phyloP scores from a whole-genome alignment of 1,140 invertebrate genomes.

The Pogonomyrmex californicus region DNA sequence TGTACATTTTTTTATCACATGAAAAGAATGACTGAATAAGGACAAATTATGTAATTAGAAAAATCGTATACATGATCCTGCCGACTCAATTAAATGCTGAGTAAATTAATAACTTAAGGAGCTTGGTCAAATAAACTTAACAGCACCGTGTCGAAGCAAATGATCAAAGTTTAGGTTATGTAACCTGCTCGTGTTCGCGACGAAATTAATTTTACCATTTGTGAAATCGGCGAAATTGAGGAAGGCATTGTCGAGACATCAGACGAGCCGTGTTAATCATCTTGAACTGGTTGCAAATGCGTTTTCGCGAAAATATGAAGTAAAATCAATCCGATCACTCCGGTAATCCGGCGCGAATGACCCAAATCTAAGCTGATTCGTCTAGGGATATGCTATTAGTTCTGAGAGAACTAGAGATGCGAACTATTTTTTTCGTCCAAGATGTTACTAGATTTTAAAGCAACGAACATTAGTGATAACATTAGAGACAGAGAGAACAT shows the following conservation, averaged over 20 bases:
- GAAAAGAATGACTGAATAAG: no score
- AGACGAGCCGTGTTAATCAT: constrained; percentile 82
- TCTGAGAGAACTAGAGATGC: no score
- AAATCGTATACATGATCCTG: no score
- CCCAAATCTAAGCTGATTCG: not conserved
- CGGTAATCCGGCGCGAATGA: not conserved
- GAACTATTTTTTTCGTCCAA: no score
- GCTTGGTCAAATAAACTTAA: not conserved
- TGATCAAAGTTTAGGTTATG: constrained; percentile 76
- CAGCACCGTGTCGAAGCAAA: not conserved
- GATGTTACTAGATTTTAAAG: no score
- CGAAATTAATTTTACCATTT: constrained; percentile 78
- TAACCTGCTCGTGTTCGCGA: constrained; percentile 1
- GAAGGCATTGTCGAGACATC: constrained; percentile 71
- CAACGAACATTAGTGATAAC: no score
- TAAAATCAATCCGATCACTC: not conserved
- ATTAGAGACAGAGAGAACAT: no score
- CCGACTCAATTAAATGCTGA: no score
- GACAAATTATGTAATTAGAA: no score
- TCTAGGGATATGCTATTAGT: not conserved
- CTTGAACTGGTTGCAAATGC: not conserved
- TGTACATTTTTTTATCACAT: no score
- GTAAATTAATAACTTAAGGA: not conserved
- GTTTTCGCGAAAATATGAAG: not conserved
- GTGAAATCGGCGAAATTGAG: constrained; percentile 81